phyloP scores from a whole-genome alignment of 2,113 vertebrate genomes.

The Pyxicephalus adspersus region DNA sequence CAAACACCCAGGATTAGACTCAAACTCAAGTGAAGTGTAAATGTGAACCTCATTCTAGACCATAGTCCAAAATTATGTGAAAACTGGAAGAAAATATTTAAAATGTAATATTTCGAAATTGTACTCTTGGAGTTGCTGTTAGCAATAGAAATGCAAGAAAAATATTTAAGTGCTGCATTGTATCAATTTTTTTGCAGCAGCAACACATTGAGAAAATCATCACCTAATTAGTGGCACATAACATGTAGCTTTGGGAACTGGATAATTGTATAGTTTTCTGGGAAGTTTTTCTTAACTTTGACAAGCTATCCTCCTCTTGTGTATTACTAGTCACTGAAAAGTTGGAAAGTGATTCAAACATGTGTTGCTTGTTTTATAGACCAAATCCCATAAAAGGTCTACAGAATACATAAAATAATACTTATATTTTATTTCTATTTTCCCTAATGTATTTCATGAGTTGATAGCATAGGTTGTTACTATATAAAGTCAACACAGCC shows the following conservation, averaged over 20 bases:
- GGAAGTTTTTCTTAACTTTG: neutral
- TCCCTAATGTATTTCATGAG: neutral
- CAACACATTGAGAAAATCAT: neutral
- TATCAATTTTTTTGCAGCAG: neutral
- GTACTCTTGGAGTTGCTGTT: too few species aligned
- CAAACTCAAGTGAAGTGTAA: too few species aligned
- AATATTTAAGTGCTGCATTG: too few species aligned
- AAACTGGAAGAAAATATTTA: too few species aligned
- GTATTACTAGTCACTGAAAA: neutral
- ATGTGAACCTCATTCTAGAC: too few species aligned
- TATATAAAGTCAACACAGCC: neutral
- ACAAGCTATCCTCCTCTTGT: neutral
- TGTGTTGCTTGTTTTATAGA: neutral
- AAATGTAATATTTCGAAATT: too few species aligned
- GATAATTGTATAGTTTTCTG: neutral
- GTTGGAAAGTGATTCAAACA: slow-evolving; percentile 6
- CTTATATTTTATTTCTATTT: slow-evolving; percentile 20
- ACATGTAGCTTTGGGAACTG: neutral
- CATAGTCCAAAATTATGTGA: too few species aligned
- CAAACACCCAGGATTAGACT: too few species aligned
- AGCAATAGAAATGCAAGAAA: too few species aligned
- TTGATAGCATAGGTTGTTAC: neutral
- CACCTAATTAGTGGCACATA: neutral
- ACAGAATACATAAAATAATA: slow-evolving; percentile 47
- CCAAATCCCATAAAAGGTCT: slow-evolving; percentile 30